A percentile compares a stretch with the other conserved stretches of the same genome.
Evolutionary conservation across 2,797 vertebrate species (phyloP).

Genomic region (Dendrocincla tyrannina): DNA sequence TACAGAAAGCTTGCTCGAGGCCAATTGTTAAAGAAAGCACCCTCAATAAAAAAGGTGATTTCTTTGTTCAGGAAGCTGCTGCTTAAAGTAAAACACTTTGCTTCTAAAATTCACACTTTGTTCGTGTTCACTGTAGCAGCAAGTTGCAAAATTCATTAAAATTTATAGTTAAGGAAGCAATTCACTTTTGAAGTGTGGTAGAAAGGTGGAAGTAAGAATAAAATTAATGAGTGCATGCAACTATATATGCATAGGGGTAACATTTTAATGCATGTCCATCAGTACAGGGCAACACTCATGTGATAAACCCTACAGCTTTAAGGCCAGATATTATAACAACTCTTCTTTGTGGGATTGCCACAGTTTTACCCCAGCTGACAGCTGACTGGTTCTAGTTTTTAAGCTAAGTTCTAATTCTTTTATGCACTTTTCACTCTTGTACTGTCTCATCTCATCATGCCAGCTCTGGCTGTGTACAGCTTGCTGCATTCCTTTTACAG

Average conservation of each 20-base stretch:
- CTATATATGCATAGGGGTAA: not conserved
- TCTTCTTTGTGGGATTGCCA: not conserved
- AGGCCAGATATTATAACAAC: not conserved
- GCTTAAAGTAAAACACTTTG: not conserved
- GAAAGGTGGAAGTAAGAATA: not conserved
- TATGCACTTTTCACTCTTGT: not conserved
- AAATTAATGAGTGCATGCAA: not conserved
- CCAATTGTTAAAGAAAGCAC: not conserved
- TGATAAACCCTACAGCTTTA: not conserved
- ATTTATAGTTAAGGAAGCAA: not conserved
- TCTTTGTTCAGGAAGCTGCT: not conserved
- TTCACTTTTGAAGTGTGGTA: not conserved
- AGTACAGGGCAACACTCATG: not conserved
- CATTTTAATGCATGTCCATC: not conserved
- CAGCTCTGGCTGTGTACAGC: not conserved
- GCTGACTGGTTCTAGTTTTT: not conserved
- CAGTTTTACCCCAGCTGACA: not conserved
- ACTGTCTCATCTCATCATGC: not conserved
- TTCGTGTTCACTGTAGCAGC: not conserved
- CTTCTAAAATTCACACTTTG: not conserved
- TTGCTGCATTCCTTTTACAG: not conserved
- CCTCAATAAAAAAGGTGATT: not conserved
- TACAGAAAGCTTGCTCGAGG: not conserved
- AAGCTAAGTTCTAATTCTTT: not conserved
- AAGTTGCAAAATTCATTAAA: not conserved